Conservation (phyloP, 2,797 vertebrate species). For the Falco rusticolus region DNA sequence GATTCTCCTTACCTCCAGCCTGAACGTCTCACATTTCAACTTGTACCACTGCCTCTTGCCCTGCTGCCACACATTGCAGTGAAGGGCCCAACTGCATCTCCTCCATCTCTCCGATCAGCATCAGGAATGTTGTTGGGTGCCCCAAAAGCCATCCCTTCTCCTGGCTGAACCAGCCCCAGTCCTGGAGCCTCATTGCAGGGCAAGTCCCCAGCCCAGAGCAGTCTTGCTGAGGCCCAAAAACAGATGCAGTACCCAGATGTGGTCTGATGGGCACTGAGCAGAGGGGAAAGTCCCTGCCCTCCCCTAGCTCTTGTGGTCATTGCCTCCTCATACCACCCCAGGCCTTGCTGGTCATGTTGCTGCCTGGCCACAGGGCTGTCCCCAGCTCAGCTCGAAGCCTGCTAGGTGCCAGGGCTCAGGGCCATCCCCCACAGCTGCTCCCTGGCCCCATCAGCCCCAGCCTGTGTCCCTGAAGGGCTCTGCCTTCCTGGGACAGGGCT, state of each 20-base stretch:
- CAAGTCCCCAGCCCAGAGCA: background rate
- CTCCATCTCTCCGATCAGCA: background rate
- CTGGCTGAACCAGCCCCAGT: background rate
- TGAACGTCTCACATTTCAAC: background rate
- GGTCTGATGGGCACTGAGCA: background rate
- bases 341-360: background rate
- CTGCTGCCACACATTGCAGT: accelerated
- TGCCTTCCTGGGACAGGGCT: background rate
- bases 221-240: background rate
- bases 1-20: background rate
- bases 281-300: background rate
- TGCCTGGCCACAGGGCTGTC: background rate
- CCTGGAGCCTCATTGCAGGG: background rate
- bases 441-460: background rate
- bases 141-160: background rate
- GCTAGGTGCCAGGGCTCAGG: accelerated
- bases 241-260: background rate
- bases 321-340: background rate
- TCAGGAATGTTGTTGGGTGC: background rate
- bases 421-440: too few relatives aligned
- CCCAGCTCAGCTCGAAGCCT: accelerated
- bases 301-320: accelerated
- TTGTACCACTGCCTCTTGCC: background rate
- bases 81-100: background rate
- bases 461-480: background rate